phyloP scores from a whole-genome alignment of 2,113 vertebrate genomes.

The Pionites leucogaster region DNA sequence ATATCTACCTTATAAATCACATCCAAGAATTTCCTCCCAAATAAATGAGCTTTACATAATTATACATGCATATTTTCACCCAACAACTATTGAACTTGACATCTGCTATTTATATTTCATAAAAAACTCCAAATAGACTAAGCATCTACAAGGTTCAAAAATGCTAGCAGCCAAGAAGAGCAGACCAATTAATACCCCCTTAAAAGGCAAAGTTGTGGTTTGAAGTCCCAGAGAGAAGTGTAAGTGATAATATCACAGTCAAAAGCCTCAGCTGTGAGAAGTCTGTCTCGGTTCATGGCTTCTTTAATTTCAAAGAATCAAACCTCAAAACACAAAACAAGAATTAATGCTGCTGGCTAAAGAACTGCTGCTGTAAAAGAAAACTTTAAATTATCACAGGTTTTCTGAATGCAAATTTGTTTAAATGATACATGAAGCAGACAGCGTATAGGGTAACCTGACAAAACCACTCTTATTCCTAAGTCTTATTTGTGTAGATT shows the following conservation, averaged over 20 bases:
- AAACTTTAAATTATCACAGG: not conserved
- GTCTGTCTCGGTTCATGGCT: not conserved
- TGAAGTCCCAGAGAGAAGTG: not conserved
- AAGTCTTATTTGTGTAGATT: not conserved
- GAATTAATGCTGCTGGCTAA: not conserved
- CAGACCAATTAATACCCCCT: not conserved
- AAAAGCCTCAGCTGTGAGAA: not conserved
- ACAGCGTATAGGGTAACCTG: fast-evolving
- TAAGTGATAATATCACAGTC: not conserved
- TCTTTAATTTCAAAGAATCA: slow-evolving; percentile 28
- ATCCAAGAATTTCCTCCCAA: slow-evolving; percentile 2
- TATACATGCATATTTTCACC: not conserved
- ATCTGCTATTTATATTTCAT: not conserved
- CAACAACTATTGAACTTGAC: not conserved
- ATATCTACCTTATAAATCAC: not conserved
- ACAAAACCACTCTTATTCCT: not conserved
- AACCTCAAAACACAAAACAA: not conserved
- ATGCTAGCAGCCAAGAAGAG: not conserved
- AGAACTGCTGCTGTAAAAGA: not conserved
- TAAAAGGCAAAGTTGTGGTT: not conserved
- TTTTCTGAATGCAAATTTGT: not conserved
- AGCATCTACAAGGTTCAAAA: not conserved
- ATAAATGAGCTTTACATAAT: not conserved
- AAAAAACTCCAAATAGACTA: not conserved
- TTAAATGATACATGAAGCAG: not conserved